phyloP scores from a whole-genome alignment of 2,797 vertebrate genomes.

The Emys orbicularis region DNA sequence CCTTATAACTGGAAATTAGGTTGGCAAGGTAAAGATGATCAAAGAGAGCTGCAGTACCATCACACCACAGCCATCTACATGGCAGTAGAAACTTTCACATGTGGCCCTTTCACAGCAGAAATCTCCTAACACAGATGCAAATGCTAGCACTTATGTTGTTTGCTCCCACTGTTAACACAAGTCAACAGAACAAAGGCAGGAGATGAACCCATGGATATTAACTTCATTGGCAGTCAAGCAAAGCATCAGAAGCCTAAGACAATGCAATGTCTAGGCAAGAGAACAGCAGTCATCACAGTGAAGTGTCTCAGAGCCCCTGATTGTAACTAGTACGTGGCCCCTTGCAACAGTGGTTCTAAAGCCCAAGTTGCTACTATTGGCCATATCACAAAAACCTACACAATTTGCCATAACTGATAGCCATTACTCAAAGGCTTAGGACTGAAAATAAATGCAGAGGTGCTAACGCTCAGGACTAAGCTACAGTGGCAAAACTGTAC shows the following conservation, averaged over 20 bases:
- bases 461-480: background rate
- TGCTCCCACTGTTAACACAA: background rate
- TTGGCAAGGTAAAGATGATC: background rate
- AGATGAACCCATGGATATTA: background rate
- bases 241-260: background rate
- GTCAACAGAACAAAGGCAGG: background rate
- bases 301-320: background rate
- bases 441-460: background rate
- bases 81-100: background rate
- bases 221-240: background rate
- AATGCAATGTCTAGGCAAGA: background rate
- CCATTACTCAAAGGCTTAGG: background rate
- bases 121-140: background rate
- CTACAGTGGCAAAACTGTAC: background rate
- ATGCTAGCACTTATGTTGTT: background rate
- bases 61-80: background rate
- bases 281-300: background rate
- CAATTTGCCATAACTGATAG: background rate
- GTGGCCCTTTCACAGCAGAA: accelerated
- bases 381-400: background rate
- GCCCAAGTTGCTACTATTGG: background rate
- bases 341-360: background rate
- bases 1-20: background rate
- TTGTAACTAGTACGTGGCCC: background rate
- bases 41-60: background rate